Conservation (phyloP, 1,140 invertebrate genomes). For the Berghia stephanieae region DNA sequence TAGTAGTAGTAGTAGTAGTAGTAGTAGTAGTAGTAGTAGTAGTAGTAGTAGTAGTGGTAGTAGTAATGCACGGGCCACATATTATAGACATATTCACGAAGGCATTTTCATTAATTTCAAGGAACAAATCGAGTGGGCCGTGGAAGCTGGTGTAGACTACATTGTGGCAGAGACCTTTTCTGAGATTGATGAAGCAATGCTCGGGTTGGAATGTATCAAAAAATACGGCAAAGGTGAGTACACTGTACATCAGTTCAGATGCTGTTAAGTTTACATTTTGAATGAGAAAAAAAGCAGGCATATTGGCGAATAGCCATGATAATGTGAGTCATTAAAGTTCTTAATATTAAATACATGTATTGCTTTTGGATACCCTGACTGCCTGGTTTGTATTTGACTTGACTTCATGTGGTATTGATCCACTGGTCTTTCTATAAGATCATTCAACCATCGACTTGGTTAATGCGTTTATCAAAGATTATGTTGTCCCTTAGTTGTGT, state of each 20-base stretch:
- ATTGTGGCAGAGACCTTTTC: conserved; percentile 57
- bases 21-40: not conserved
- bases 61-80: not conserved
- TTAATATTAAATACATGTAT: too few species aligned
- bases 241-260: not conserved
- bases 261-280: too few species aligned
- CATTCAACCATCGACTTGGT: too few species aligned
- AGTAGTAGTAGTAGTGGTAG: not conserved
- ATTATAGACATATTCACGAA: not conserved
- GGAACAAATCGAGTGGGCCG: conserved; percentile 61
- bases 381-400: too few species aligned
- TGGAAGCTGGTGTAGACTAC: conserved; percentile 53
- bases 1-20: not conserved
- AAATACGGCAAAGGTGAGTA: conserved; percentile 47
- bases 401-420: too few species aligned
- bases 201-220: conserved; percentile 55
- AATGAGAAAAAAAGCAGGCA: too few species aligned
- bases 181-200: conserved; percentile 50
- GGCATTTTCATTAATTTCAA: conserved; percentile 12
- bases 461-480: too few species aligned
- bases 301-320: too few species aligned
- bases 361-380: too few species aligned
- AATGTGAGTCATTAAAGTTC: too few species aligned
- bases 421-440: too few species aligned
- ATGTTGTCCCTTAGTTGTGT: too few species aligned